These are phyloP conservation scores for Cremastinae sp. DNA, from an alignment of 2,888 invertebrate genomes.

Conservation along the genomic window DNA sequence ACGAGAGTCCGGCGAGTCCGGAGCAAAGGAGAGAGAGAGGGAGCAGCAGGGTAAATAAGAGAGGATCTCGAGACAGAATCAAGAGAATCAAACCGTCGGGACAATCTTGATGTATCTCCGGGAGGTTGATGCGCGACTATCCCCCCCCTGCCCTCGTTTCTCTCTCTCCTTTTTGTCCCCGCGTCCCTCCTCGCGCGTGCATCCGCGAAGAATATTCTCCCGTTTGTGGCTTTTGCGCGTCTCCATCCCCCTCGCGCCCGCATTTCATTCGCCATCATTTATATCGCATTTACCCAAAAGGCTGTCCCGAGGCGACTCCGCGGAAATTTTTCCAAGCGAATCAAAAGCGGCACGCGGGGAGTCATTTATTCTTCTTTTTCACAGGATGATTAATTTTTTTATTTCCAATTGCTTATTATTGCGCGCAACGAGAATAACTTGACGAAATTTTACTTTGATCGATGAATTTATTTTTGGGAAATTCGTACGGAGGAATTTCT, in stretches of 20 bases:
- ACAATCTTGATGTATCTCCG: slow-evolving; percentile 79
- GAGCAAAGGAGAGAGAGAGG: slow-evolving; percentile 42
- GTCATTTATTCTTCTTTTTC: no score
- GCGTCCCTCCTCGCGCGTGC: slow-evolving; percentile 22
- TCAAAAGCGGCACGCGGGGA: slow-evolving; percentile 62
- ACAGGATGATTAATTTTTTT: no score
- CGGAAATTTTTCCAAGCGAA: slow-evolving; percentile 70
- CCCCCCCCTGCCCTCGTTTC: slow-evolving; percentile 15
- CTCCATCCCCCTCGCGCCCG: slow-evolving; percentile 58
- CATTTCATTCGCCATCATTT: slow-evolving; percentile 69
- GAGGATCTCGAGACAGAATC: slow-evolving; percentile 17
- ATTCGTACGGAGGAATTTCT: no score
- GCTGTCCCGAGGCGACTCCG: slow-evolving; percentile 60
- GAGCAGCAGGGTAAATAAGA: slow-evolving; percentile 17
- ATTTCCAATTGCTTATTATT: no score
- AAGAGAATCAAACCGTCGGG: slow-evolving; percentile 76
- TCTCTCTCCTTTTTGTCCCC: background rate
- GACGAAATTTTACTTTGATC: no score
- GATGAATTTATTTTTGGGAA: no score
- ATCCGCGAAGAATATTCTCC: slow-evolving; percentile 61
- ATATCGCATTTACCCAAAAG: slow-evolving; percentile 74
- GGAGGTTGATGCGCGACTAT: slow-evolving; percentile 40
- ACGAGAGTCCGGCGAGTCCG: slow-evolving; percentile 56
- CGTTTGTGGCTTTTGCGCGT: slow-evolving; percentile 68
- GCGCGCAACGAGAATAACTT: no score